Base-by-base conservation (phyloP, 1,140 invertebrate genomes). In the Listronotus oregonensis region DNA sequence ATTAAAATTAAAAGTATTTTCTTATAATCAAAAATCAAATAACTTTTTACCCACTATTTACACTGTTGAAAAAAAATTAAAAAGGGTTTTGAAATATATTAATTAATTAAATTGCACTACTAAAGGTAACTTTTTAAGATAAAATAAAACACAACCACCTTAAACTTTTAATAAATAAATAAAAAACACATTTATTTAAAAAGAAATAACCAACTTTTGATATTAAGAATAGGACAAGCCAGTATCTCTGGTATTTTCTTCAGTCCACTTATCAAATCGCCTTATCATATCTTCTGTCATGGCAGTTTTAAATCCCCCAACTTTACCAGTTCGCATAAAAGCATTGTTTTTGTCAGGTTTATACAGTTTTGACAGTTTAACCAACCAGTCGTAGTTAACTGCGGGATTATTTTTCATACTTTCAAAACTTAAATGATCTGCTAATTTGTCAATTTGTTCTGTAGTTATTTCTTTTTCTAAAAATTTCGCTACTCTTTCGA, bases 341-440 rank as follows among this genome's bases (percentile, higher is more conserved):
- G 79, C 76, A 56, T 84, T 82, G n/a, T 85, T 76, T 6, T 64
- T 71, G 3, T 76, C 62, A 11, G 74, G 56, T 18, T 82, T 80
- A 47, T 75, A 77, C 34, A 78, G 80, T 43, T 78, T 81, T 40
- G 82, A 80, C 10, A 79, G 68, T 37, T 79, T 76, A 0, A 81
- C 73, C 0, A 78, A 72, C 2, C 74, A 73, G 70, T 82, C 83
- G 59, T 87, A 87, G 75, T 92, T 93, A 0, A 91, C 89, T 59
- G 86, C 43, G 0, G 84, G 83, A 75, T 92, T 92, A 7, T 83
- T 81, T 68, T 86, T 85, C 82, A 93, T 89, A 42, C 63, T 70
- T 34, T 89, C 83, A 71, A 90, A 86, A 77, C 85, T 85, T 9
- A 91, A 76, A 71, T 91, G 87, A 0, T 83, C 70, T 0, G 78